Evolutionary conservation across 2,888 invertebrate genomes (phyloP).

Genomic region (Agriopis aurantiaria): DNA sequence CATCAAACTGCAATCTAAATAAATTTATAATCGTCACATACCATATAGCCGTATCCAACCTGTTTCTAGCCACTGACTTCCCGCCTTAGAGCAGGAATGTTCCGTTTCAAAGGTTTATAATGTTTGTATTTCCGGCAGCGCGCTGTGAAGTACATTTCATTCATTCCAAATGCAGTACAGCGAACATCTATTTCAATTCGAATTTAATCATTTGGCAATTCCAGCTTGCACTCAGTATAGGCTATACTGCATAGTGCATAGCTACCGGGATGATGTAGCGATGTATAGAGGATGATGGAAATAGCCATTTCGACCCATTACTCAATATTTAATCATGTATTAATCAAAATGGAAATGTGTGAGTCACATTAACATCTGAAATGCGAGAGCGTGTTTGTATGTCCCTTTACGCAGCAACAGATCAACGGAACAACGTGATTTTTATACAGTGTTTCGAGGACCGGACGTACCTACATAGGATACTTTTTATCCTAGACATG

Average conservation of each 20-base stretch:
- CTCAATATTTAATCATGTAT: too few relatives aligned
- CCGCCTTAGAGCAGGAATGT: background rate
- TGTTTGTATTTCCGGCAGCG: constrained; percentile 15
- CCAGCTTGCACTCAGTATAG: background rate
- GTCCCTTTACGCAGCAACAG: too few relatives aligned
- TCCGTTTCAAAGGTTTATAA: background rate
- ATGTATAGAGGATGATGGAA: background rate
- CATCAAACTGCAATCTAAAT: too few relatives aligned
- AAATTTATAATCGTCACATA: background rate
- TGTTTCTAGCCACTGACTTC: background rate
- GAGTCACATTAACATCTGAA: too few relatives aligned
- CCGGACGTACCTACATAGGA: too few relatives aligned
- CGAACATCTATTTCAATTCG: constrained; percentile 9
- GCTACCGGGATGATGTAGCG: background rate
- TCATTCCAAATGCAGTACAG: background rate
- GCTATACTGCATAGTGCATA: too few relatives aligned
- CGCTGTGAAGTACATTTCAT: constrained; percentile 5
- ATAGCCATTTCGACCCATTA: background rate
- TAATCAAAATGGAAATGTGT: too few relatives aligned
- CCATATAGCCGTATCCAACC: too few relatives aligned
- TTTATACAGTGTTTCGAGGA: too few relatives aligned
- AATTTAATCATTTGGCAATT: constrained; percentile 9
- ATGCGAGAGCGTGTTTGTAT: too few relatives aligned
- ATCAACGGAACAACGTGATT: too few relatives aligned
- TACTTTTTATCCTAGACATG: too few relatives aligned